Percentiles rank a stretch among this genome's conserved stretches.
Evolutionary conservation across 2,797 vertebrate genomes (phyloP).

Genomic region (Scleropages formosus): DNA sequence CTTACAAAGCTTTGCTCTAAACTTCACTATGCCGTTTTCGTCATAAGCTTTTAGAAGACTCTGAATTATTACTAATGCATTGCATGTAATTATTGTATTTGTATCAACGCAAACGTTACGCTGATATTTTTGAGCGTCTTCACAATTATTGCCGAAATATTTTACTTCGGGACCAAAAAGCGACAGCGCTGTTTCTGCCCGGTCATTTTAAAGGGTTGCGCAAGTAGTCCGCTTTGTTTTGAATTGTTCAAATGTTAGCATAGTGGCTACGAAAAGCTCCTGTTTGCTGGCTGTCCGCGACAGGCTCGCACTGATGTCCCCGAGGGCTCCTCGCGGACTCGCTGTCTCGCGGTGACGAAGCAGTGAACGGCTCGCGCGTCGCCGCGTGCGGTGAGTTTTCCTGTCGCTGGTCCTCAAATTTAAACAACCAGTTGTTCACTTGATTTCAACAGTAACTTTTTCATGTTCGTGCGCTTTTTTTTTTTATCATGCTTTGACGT

Average conservation of each 20-base stretch:
- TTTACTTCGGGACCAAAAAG: not conserved
- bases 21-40: too few relatives aligned
- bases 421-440: too few relatives aligned
- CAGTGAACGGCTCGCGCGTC: not conserved
- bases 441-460: not conserved
- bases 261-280: not conserved
- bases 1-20: too few relatives aligned
- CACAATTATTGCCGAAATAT: too few relatives aligned
- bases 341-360: not conserved
- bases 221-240: conserved; percentile 18
- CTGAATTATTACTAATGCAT: too few relatives aligned
- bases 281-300: not conserved
- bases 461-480: not conserved
- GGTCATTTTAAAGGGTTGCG: conserved; percentile 13
- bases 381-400: conserved; percentile 3
- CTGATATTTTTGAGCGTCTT: too few relatives aligned
- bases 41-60: too few relatives aligned
- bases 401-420: too few relatives aligned
- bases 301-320: too few relatives aligned
- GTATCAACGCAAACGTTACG: too few relatives aligned
- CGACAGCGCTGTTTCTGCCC: conserved; percentile 20
- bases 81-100: too few relatives aligned
- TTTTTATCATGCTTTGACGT: not conserved
- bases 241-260: not conserved
- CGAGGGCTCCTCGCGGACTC: not conserved